These are phyloP conservation scores for Molorchus minor DNA, from an alignment of 2,888 invertebrate genomes.

Conservation along the genomic window DNA sequence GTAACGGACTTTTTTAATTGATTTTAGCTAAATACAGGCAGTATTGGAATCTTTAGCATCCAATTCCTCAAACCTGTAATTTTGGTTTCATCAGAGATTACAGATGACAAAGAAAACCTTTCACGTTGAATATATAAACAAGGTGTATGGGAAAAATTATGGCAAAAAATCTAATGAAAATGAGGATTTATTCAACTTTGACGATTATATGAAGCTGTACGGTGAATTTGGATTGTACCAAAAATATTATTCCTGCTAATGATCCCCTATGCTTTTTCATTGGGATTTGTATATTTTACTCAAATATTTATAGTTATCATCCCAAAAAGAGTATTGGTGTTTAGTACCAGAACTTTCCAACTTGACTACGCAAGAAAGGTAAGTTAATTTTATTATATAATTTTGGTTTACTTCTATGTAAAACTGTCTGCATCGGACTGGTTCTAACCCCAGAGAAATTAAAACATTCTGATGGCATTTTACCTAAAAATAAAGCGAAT, in stretches of 20 bases:
- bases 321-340: slow-evolving; percentile 11
- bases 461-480: too few relatives aligned
- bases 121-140: not conserved
- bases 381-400: not conserved
- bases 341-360: not conserved
- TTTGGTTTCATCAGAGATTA: not conserved
- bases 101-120: not conserved
- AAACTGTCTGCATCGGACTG: too few relatives aligned
- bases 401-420: not conserved
- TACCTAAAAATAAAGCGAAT: too few relatives aligned
- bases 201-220: not conserved
- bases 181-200: slow-evolving; percentile 3
- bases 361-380: slow-evolving; percentile 2
- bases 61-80: not conserved
- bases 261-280: slow-evolving; percentile 9
- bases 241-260: slow-evolving; percentile 13
- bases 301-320: slow-evolving; percentile 9
- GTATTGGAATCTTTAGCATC: not conserved
- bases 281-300: slow-evolving; percentile 14
- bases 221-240: slow-evolving; percentile 9
- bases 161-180: not conserved
- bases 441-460: too few relatives aligned
- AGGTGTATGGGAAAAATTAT: not conserved
- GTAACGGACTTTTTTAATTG: too few relatives aligned
- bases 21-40: too few relatives aligned